Percentiles rank a stretch among this genome's conserved stretches.
phyloP scores from a whole-genome alignment of 2,888 invertebrate genomes.

The Nomada ruficornis region DNA sequence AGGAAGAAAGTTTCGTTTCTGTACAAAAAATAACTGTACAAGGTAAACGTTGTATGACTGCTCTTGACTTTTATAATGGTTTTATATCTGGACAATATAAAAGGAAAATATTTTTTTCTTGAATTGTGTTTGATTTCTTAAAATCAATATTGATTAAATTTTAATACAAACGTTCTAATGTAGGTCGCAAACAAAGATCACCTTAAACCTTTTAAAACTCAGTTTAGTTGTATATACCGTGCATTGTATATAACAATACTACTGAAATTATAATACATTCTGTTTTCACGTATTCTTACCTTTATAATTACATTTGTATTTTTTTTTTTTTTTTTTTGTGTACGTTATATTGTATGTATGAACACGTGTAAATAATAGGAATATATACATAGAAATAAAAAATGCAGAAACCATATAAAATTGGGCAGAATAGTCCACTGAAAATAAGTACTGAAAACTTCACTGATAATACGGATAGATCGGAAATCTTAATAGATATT shows the following conservation, averaged over 20 bases:
- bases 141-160: background rate
- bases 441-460: slow-evolving; percentile 60
- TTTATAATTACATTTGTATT: background rate
- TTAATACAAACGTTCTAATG: background rate
- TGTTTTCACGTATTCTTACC: background rate
- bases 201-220: too few relatives aligned
- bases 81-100: slow-evolving; percentile 87
- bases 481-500: slow-evolving; percentile 33
- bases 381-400: slow-evolving; percentile 12
- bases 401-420: slow-evolving; percentile 50
- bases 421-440: slow-evolving; percentile 42
- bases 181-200: background rate
- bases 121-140: background rate
- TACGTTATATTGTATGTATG: background rate
- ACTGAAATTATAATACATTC: too few relatives aligned
- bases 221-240: too few relatives aligned
- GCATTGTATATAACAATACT: too few relatives aligned
- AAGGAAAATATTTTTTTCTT: slow-evolving; percentile 47
- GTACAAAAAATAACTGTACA: slow-evolving; percentile 88
- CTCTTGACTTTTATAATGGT: slow-evolving; percentile 94
- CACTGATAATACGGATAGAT: background rate
- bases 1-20: slow-evolving; percentile 88
- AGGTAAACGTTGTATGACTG: slow-evolving; percentile 90
- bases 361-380: background rate
- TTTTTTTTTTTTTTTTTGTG: background rate